Evolutionary conservation across 2,113 vertebrate species (phyloP), one percentile per base, ranked within the genome.

Genomic region (Caloenas nicobarica): DNA sequence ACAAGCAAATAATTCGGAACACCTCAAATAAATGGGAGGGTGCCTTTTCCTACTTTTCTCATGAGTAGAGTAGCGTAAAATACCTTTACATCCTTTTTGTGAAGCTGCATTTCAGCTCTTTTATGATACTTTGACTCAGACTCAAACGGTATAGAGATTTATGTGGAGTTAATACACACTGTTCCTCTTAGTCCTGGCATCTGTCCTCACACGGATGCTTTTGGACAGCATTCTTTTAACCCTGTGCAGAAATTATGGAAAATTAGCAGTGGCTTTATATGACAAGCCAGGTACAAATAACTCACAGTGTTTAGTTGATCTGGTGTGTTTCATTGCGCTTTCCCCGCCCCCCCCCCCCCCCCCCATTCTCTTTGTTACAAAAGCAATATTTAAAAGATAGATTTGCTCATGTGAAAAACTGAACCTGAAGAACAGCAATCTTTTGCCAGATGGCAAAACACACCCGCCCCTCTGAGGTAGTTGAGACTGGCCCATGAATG

Each of bases 241-340:
- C 70, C 54, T 57, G n/a, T 81, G 66, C 34, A 33, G 24, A 95
- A 94, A 91, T 89, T 57, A 73, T 40, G 88, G 62, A 96, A 94
- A 89, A 89, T 84, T 79, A 57, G 19, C 17, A 91, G 42, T 42
- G 40, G 24, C 16, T 91, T 91, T 54, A 68, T 94, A 72, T 36
- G 60, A 78, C 34, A 86, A 89, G n/a, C 31, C 53, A 88, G 36
- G 64, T 36, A 64, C n/a, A 94, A 87, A 86, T 60, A 93, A 44
- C 14, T 91, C 46, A n/a, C 24, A 31, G 40, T 58, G 29, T 64
- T 81, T 79, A 62, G 46, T 24, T 79, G 28, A 85, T 77, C 62
- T 38, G 2, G 18, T 46, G 42, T 87, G 19, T 58, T 87, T 91
- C n/a, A 31, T 44, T 42, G 4, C 23, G 28, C 14, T 58, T 68